phyloP scores from a whole-genome alignment of 2,113 vertebrate species.

The Erythrocercus mccallii region DNA sequence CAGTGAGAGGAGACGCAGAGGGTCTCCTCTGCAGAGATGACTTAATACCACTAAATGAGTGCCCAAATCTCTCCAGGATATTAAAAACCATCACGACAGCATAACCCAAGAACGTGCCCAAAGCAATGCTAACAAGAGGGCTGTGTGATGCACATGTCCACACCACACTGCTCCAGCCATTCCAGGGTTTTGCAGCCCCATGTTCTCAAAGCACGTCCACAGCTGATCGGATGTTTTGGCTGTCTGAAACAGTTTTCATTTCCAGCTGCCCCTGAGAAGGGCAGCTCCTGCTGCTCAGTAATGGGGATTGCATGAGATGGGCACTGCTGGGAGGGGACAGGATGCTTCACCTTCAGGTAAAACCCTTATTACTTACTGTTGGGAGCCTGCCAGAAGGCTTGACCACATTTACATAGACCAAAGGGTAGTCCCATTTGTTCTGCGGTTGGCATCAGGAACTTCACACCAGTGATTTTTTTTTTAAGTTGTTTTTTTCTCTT shows the following conservation, averaged over 20 bases:
- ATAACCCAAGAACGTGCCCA: neutral
- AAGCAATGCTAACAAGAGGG: neutral
- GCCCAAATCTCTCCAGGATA: neutral
- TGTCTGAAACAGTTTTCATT: neutral
- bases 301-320: neutral
- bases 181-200: neutral
- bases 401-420: neutral
- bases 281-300: neutral
- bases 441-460: slow-evolving; percentile 11
- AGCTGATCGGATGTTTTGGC: neutral
- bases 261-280: neutral
- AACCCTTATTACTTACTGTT: neutral
- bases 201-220: neutral
- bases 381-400: neutral
- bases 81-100: neutral
- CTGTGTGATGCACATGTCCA: rapidly evolving
- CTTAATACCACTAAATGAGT: neutral
- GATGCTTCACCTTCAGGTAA: neutral
- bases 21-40: neutral
- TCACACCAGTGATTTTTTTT: neutral
- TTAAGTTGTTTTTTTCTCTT: neutral
- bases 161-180: neutral
- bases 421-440: neutral
- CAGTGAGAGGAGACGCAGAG: neutral
- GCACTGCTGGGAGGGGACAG: neutral